Conservation (phyloP, 2,113 vertebrate genomes). For the Nothobranchius kuhntae region DNA sequence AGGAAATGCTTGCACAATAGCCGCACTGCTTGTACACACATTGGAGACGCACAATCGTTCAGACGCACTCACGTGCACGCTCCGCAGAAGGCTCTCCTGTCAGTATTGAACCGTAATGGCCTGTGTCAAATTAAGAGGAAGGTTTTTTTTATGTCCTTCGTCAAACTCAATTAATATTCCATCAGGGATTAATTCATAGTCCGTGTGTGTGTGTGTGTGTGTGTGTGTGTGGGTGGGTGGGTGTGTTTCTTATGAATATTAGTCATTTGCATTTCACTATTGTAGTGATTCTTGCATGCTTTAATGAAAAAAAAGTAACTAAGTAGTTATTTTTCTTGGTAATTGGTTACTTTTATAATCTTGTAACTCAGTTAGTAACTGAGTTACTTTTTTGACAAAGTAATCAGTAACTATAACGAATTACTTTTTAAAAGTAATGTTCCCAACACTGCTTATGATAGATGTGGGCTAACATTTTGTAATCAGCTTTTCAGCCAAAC, state of each 20-base stretch:
- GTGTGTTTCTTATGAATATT: background rate
- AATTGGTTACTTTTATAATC: no score
- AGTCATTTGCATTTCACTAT: no score
- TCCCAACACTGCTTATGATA: background rate
- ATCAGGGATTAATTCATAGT: slow-evolving; percentile 70
- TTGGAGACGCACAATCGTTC: slow-evolving; percentile 2
- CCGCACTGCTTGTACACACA: slow-evolving; percentile 1
- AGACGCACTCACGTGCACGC: slow-evolving; percentile 6
- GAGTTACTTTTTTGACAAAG: no score
- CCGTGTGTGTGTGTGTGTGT: slow-evolving; percentile 33
- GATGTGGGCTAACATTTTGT: slow-evolving; percentile 18
- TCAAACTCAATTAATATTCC: slow-evolving; percentile 78
- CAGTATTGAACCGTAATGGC: slow-evolving; percentile 69
- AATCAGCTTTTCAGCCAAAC: background rate
- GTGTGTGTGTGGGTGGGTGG: background rate
- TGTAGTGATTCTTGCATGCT: no score
- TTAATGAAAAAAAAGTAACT: no score
- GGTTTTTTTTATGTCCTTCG: slow-evolving; percentile 74
- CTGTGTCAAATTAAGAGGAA: slow-evolving; percentile 69
- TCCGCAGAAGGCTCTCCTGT: slow-evolving; percentile 57
- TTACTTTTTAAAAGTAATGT: no score
- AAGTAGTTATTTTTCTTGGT: no score
- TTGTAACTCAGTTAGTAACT: no score
- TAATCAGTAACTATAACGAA: no score
- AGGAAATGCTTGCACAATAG: slow-evolving; percentile 1